Evolutionary conservation across 2,113 vertebrate species (phyloP).

Genomic region (Thunnus maccoyii): DNA sequence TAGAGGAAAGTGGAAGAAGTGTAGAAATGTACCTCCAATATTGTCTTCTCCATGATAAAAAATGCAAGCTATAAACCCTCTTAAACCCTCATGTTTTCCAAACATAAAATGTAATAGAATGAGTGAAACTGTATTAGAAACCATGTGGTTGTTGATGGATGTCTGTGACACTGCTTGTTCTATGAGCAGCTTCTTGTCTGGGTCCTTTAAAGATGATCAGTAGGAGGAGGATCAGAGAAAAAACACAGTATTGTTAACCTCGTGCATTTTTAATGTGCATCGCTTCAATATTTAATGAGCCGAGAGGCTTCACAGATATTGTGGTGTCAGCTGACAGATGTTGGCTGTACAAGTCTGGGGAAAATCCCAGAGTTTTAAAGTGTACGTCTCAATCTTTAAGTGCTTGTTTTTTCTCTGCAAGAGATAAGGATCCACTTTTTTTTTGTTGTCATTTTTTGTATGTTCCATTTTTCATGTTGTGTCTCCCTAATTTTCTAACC

Average conservation of each 20-base stretch:
- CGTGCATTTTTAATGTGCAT: constrained; percentile 67
- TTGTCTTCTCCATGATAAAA: background rate
- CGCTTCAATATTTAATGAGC: constrained; percentile 75
- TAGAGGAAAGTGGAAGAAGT: background rate
- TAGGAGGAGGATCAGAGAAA: constrained; percentile 55
- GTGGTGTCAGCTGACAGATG: constrained; percentile 44
- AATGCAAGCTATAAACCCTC: background rate
- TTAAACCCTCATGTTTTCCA: background rate
- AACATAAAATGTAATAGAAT: background rate
- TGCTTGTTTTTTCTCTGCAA: background rate
- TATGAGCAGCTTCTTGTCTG: constrained; percentile 11
- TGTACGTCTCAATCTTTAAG: constrained; percentile 25
- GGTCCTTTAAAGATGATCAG: constrained; percentile 46
- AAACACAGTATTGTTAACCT: constrained; percentile 65
- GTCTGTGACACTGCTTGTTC: background rate
- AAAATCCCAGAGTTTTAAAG: constrained; percentile 15
- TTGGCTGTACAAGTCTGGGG: constrained; percentile 7
- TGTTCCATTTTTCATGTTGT: background rate
- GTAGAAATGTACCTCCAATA: background rate
- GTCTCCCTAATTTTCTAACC: background rate
- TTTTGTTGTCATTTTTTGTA: background rate
- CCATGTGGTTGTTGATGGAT: background rate
- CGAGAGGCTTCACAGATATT: constrained; percentile 44
- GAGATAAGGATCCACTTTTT: background rate
- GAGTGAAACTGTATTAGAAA: constrained; percentile 5